Conservation (phyloP, 1,140 invertebrate genomes). For the Drosophila santomea region DNA sequence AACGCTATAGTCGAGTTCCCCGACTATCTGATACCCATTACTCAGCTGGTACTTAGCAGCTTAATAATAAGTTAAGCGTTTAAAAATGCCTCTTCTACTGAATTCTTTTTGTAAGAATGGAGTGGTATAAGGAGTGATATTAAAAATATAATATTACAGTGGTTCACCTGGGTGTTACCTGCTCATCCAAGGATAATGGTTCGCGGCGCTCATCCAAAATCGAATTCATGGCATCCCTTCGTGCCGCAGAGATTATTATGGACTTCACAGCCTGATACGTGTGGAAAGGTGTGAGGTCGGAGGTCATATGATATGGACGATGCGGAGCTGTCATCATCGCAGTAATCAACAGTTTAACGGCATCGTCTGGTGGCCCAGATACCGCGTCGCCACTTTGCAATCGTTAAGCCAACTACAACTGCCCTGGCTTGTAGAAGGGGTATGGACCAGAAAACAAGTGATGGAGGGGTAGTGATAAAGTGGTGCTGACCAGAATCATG, state of each 20-base stretch:
- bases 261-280: neutral
- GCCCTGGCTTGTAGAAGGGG: neutral
- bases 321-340: slow-evolving; percentile 50
- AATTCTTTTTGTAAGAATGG: too few relatives aligned
- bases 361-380: slow-evolving; percentile 52
- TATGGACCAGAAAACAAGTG: neutral
- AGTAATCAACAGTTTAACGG: slow-evolving; percentile 68
- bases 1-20: too few relatives aligned
- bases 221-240: slow-evolving; percentile 18
- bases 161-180: neutral
- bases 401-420: slow-evolving; percentile 53
- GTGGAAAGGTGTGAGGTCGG: slow-evolving; percentile 6
- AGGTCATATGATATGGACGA: neutral
- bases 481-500: slow-evolving; percentile 22
- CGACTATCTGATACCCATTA: too few relatives aligned
- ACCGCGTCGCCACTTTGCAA: slow-evolving; percentile 68
- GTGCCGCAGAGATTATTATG: slow-evolving; percentile 11
- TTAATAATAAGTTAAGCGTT: too few relatives aligned
- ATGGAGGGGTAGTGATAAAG: neutral
- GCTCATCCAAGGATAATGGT: neutral
- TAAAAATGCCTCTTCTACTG: too few relatives aligned
- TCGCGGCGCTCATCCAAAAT: neutral
- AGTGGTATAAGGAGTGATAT: too few relatives aligned
- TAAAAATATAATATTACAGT: neutral
- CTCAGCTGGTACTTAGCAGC: too few relatives aligned